Conservation (phyloP, 37 sponge, comb jelly and placozoan genomes). For the Ephydatia muelleri region DNA sequence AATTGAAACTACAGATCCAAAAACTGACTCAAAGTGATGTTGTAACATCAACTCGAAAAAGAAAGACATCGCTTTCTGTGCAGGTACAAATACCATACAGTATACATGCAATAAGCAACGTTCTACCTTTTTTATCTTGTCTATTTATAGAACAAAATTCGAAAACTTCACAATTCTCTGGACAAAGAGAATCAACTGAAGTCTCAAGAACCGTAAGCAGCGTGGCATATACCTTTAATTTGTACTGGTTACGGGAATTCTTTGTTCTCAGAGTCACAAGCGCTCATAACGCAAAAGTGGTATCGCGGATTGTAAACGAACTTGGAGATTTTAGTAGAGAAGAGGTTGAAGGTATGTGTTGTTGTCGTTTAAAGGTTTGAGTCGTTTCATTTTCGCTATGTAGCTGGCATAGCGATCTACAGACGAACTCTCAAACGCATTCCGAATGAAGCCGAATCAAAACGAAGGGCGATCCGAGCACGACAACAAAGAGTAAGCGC, state of each 20-base stretch:
- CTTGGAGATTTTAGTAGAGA: background rate
- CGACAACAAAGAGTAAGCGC: conserved; percentile 5
- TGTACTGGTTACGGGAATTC: background rate
- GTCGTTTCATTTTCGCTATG: background rate
- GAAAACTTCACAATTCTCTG: background rate
- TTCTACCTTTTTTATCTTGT: background rate
- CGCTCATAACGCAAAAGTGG: background rate
- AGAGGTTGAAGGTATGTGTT: background rate
- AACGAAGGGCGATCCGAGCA: conserved; percentile 12
- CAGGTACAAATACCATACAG: background rate
- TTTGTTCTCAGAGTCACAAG: background rate
- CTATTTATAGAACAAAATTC: background rate
- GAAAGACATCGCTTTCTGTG: conserved; percentile 1
- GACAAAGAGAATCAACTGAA: background rate
- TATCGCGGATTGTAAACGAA: background rate
- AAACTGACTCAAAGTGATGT: background rate
- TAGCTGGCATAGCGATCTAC: background rate
- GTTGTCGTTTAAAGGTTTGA: background rate
- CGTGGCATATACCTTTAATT: background rate
- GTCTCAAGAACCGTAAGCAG: background rate
- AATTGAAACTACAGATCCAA: background rate
- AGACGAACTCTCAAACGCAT: background rate
- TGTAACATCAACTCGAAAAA: background rate
- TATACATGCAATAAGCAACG: background rate
- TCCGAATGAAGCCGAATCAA: conserved; percentile 9